Base-by-base conservation (phyloP, 2,797 vertebrate species). In the Neosilurus mollespiculum region DNA sequence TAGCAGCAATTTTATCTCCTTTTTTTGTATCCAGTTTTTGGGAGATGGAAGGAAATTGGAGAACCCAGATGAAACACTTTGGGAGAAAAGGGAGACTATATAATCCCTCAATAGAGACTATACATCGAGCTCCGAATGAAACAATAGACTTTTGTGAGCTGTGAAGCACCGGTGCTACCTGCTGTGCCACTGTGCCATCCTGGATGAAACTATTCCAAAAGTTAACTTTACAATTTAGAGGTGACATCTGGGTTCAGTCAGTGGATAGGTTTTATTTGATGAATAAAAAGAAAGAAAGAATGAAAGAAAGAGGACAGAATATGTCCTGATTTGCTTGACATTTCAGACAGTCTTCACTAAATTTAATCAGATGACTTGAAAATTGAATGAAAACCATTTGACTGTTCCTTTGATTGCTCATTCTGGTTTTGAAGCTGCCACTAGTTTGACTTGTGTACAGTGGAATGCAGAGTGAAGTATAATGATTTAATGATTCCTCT, bases 401-500 rank as follows among this genome's bases (percentile, higher is more conserved):
- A 81, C 69, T 73, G 59, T 51, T 79, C 43, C 24, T 79, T 53
- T 79, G 77, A 79, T 81, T 84, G 58, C 75, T 79, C 66, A 65
- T 72, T 71, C 80, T 72, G 51, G 26, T 43, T 30, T 72, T 71
- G 66, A 24, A 24, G 80, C 59, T 77, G 75, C 51, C 82, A 83
- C 76, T 77, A 79, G 80, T 82, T 34, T 85, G 76, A 78, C 53
- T 73, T 72, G 77, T 79, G 76, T 78, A 79, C 73, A 82, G 65
- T 78, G 75, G 26, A 82, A 85, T 82, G 80, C 84, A 49, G 75
- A 85, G 84, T 59, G 75, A 66, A 85, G 59, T 82, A 65, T 78
- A 85, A 82, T 85, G 84, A 85, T 85, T 85, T 85, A 82, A 82
- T 82, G 84, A 91, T 91, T 91, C 90, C 75, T 80, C 54, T 83